Base-by-base conservation (phyloP, 2,113 vertebrate genomes). In the Hyperopisus bebe region DNA sequence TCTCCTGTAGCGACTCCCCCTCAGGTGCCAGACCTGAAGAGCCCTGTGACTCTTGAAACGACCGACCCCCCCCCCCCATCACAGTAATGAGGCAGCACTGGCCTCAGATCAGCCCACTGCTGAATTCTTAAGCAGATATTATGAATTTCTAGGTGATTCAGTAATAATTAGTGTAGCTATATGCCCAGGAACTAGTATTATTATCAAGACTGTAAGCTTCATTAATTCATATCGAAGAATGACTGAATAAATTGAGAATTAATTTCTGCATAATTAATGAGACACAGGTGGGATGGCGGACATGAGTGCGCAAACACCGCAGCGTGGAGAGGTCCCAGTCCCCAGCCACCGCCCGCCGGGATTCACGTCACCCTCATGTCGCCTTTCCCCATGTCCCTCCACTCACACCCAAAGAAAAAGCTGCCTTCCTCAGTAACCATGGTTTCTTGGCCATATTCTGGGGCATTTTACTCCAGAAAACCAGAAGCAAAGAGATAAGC, bases 81-180 rank as follows among this genome's bases (percentile, higher is more conserved):
- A 39, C 19, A 5, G 13, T 87, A 87, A 55, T 87, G 85, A 87
- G 50, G 31, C 47, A 35, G 11, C n/a, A 3, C 19, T 35, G 27
- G 27, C 50, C 85, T 53, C 50, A 27, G 1, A 55, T 87, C 85
- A 87, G 15, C 27, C 48, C 85, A 39, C 47, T 53, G 31, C 85
- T 53, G 48, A 87, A 87, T 87, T 87, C 85, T 55, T 53, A 87
- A 87, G 21, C 50, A 51, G 48, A 53, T 8, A 53, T 51, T 55
- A 87, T 87, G 85, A 31, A 87, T 87, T 53, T 53, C 85, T 39
- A 15, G 31, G 27, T 17, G 17, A n/a, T 35, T 87, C 35, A 13
- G 13, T 87, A 39, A 53, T 39, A 87, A 53, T 87, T 86, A 86
- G 83, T 50, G 47, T 50, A 86, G 47, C 44, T n/a, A 86, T 86